Evolutionary conservation across 1,140 invertebrate genomes (phyloP), one percentile per base, ranked within the genome.

Genomic region (Ridgeia piscesae): DNA sequence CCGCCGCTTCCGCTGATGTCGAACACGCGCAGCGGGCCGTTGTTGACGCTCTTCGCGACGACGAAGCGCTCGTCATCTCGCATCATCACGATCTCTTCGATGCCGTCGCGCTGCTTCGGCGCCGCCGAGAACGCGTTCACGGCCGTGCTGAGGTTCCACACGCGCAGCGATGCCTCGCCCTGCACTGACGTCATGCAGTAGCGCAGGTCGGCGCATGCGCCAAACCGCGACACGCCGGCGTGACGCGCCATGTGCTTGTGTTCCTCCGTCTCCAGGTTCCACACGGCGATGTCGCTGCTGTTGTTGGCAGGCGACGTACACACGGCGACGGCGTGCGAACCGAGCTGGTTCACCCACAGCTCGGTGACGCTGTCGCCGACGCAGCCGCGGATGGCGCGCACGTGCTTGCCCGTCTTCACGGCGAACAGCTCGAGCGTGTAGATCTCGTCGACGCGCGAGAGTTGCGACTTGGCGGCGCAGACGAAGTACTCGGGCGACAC

Each of bases 221-320:
- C 93, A 34, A 95, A 93, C n/a, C 93, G 93, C 88, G 94, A 94
- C 27, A 95, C 93, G 1, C 94, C 93, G 34, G 95, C 93, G 92
- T 96, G 95, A n/a, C 92, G 93, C 21, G 95, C 95, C 35, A 96
- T 92, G 93, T 96, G 95, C 93, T 95, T 96, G 93, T 96, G 95
- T 89, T 95, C 95, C 93, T 96, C 95, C 1, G 95, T 95, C 94
- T 96, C 95, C 35, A 96, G 92, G 92, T 96, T 96, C 95, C 95
- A 96, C 0, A 95, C 92, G n/a, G 94, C 94, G 33, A 96, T 94
- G 93, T 95, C 94, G 14, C 95, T 95, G 31, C 93, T 94, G 88
- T 94, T 94, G 89, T 94, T 95, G 17, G 94, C 92, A 35, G 94
- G 93, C 4, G 94, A 95, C 17, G 93, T 93, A 91, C 94, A 95